Evolutionary conservation across 2,797 vertebrate species (phyloP), one percentile per base, ranked within the genome.

Genomic region (Tapirus indicus): DNA sequence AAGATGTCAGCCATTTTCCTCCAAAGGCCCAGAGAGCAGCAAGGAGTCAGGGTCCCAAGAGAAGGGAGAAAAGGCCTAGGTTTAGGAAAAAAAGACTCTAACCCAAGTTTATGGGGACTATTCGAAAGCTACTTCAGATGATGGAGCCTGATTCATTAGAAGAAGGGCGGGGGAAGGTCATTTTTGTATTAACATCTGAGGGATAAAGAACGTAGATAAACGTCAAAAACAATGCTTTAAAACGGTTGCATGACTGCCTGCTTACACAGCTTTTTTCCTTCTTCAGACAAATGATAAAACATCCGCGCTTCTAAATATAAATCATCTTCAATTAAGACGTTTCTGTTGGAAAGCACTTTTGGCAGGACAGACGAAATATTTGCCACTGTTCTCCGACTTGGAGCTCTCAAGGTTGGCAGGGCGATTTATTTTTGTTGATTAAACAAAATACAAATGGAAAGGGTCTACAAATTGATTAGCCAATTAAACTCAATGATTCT

Each of bases 371-470:
- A 69, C 23, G 41, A 95, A 66, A 13, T 18, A 2, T 75, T 10
- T 47, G 52, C 97, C 97, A 88, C 95, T 89, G 83, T 87, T 93
- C 83, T 75, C 79, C 7, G 0, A 95, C 97, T 69, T 74, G 93
- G 92, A 77, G 78, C 91, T 80, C 83, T 77, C 87, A 62, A 96
- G 95, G 96, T 87, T 93, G 93, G 94, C 78, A 93, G 89, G 84
- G 95, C 0, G 6, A 90, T 79, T 97, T 94, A 88, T 91, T 97
- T 97, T 85, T 97, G 97, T 95, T 98, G 98, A 98, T 98, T 98
- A 97, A 98, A 98, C 97, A 97, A 97, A 94, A 95, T 68, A 95
- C 87, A 97, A 98, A 91, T 79, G 62, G 96, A 96, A 98, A 97
- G 54, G 97, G 92, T 78, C 95, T 94, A 97, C 95, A 97, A 98